Evolutionary conservation across 2,888 invertebrate species (phyloP).

Genomic region (Dryomyza anilis): DNA sequence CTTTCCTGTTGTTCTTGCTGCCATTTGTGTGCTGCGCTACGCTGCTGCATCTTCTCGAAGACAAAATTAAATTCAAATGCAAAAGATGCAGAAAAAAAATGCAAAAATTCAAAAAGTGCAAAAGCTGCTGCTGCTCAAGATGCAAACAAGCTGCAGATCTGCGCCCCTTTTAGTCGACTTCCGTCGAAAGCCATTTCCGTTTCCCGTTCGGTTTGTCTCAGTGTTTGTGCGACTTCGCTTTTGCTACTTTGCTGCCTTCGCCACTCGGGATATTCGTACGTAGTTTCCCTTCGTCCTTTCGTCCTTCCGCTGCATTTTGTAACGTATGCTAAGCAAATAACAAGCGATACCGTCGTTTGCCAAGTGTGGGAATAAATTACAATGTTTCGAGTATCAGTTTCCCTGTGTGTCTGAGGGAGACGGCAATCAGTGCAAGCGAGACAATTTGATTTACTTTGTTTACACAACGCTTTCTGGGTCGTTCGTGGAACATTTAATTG

Average conservation of each 20-base stretch:
- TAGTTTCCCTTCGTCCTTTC: background rate
- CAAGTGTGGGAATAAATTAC: constrained; percentile 21
- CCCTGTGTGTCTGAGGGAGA: no score
- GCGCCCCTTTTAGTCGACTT: constrained; percentile 7
- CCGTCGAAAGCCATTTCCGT: constrained; percentile 18
- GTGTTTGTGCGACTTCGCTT: background rate
- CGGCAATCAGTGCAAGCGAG: no score
- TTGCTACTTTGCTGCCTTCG: background rate
- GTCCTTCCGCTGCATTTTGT: background rate
- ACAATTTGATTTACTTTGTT: no score
- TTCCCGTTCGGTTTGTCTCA: constrained; percentile 2
- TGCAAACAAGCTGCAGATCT: constrained; percentile 17
- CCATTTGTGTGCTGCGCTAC: background rate
- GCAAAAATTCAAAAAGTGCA: no score
- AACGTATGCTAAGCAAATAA: constrained; percentile 21
- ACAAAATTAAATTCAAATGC: constrained; percentile 16
- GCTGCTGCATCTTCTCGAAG: background rate
- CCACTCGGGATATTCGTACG: background rate
- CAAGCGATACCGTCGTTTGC: constrained; percentile 6
- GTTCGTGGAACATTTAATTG: no score
- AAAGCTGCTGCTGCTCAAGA: background rate
- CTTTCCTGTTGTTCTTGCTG: background rate
- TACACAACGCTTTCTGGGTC: no score
- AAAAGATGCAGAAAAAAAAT: no score
- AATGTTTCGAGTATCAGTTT: no score